Conservation (phyloP, 2,888 invertebrate species). For the Lumbricus terrestris region DNA sequence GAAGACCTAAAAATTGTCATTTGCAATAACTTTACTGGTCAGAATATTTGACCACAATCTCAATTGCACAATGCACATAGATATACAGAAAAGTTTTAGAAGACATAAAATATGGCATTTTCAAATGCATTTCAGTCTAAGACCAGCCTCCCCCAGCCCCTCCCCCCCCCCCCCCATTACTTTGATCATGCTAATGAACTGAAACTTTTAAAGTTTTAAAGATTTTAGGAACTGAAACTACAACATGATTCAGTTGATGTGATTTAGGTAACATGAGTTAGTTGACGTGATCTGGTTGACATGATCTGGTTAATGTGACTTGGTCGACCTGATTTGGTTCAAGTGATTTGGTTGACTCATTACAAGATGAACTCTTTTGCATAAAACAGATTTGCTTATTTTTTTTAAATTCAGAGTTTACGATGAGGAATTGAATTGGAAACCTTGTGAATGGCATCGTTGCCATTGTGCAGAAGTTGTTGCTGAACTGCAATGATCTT, state of each 20-base stretch:
- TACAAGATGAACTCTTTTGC: too few species aligned
- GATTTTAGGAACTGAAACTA: too few species aligned
- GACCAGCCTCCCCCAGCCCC: too few species aligned
- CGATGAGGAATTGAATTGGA: neutral
- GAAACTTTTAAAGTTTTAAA: too few species aligned
- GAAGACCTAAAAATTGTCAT: too few species aligned
- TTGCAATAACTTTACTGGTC: neutral
- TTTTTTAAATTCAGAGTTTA: neutral
- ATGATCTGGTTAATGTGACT: neutral
- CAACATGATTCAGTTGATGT: too few species aligned
- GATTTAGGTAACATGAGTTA: neutral
- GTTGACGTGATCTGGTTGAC: neutral
- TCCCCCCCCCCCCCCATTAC: too few species aligned
- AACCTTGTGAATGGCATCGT: conserved; percentile 13
- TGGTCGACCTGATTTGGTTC: too few species aligned
- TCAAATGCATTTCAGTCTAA: neutral
- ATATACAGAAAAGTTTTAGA: neutral
- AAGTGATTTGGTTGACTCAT: too few species aligned
- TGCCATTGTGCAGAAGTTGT: neutral
- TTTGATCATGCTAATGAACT: neutral
- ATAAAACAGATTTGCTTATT: too few species aligned
- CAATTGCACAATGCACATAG: neutral
- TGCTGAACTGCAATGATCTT: conserved; percentile 10
- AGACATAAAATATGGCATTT: neutral
- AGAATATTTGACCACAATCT: neutral